Base-by-base conservation (phyloP, 2,888 invertebrate genomes). In the Laothoe populi region DNA sequence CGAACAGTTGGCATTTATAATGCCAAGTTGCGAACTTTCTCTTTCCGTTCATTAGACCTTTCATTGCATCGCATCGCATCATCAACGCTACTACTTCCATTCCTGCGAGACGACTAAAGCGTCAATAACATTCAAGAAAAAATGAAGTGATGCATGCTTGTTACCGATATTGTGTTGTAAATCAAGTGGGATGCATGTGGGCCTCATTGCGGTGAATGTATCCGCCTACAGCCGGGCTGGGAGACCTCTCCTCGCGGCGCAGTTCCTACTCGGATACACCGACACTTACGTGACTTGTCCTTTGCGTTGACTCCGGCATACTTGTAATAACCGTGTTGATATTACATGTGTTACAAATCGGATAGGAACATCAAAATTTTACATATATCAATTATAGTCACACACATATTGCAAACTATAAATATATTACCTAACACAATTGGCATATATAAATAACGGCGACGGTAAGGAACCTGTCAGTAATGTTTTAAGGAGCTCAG, bases 101-200 rank as follows among this genome's bases (percentile, higher is more conserved):
- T 76, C 77, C 78, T 78, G 73, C 75, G 78, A 76, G 73, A 72
- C 68, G 70, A 78, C 67, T 67, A 75, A 70, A 69, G 67, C 68
- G 70, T 70, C 68, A 72, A 72, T 62, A 78, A 73, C 72, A 79
- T 81, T 83, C 81, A 78, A 79, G 74, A 73, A 71, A 75, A 71
- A 78, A 76, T 77, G 77, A 82, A 79, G 79, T 81, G 78, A 71
- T 87, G 89, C 88, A 88, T 89, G 89, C 72, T 79, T 77, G 77
- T 78, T 76, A 71, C 69, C 65, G 70, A 69, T 73, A 70, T 66
- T 79, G 76, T 78, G 71, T 75, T 78, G 77, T 82, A 68, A 75
- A 59, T 72, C 68, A 67, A 71, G 67, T 73, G 74, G 73, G 78
- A 80, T 82, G 88, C 89, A 89, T 88, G 88, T 72, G 70, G 72